Evolutionary conservation across 2,113 vertebrate species (phyloP), one percentile per base, ranked within the genome.

Genomic region (Neoarius graeffei): DNA sequence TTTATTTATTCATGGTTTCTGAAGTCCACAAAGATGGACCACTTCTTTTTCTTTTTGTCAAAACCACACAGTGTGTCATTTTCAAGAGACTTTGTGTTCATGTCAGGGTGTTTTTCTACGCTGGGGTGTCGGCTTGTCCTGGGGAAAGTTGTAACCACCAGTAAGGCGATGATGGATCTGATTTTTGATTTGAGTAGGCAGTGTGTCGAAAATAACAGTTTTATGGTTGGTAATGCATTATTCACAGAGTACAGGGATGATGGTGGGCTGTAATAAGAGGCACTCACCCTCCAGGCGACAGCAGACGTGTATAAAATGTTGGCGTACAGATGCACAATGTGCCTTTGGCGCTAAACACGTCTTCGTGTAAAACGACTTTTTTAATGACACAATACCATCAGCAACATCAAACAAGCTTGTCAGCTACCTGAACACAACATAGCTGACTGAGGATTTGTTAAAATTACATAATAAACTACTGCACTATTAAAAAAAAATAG

Each of bases 1-100:
- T n/a, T 88, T 85, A 89, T 85, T 86, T 84, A 89, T 90, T 88
- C 71, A 90, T 90, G 77, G 35, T 77, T 7, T n/a, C 57, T 88
- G 84, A 90, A 88, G 87, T 17, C 73, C n/a, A 87, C 66, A 85
- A 88, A 59, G 64, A 73, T 48, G 64, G 48, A 62, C 57, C 80
- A 15, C 19, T 48, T 82, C 19, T 60, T 82, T 48, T 42, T 62
- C 52, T 27, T 80, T 56, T 54, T 84, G 23, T 14, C 23, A 27
- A 84, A 74, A 86, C 1, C 7, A 56, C 52, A 56, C n/a, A 17
- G 3, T 5, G 74, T 52, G 20, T 25, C 54, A 9, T 62, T 60
- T 82, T 62, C 59, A 60, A 59, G 30, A 82, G 54, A 5, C 4
- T 20, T 20, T 77, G 35, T n/a, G 80, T 84, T 30, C 59, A 5